These are phyloP conservation scores for Rhadinocentrus ornatus DNA, from an alignment of 2,797 vertebrate species.

Conservation along the genomic window DNA sequence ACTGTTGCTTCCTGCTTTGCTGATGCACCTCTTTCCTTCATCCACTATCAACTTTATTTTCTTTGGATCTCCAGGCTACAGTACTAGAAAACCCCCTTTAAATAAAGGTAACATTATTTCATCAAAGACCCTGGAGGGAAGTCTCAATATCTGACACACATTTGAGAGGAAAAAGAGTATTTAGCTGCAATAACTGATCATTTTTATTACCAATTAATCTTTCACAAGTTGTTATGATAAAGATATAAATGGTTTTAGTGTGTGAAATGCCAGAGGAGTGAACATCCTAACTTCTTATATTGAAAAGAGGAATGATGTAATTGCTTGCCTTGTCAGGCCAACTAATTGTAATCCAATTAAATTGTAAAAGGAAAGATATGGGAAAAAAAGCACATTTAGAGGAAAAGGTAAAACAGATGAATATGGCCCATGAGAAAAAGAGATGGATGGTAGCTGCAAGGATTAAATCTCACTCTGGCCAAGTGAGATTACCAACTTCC, in stretches of 20 bases:
- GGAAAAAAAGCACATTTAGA: background rate
- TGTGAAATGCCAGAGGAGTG: background rate
- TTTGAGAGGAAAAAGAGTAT: background rate
- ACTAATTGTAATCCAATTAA: background rate
- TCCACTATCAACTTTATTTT: conserved; percentile 25
- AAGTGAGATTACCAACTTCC: conserved; percentile 70
- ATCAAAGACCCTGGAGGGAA: conserved; percentile 34
- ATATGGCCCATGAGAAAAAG: conserved; percentile 30
- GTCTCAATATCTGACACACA: background rate
- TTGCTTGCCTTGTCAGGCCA: background rate
- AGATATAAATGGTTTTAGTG: background rate
- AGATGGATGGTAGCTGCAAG: conserved; percentile 50
- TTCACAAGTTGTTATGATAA: background rate
- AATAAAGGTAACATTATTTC: conserved; percentile 28
- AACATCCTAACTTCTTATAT: background rate
- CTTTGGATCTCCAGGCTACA: conserved; percentile 40
- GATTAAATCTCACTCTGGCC: conserved; percentile 73
- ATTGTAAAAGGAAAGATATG: background rate
- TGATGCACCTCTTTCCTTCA: conserved; percentile 26
- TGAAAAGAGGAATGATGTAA: background rate
- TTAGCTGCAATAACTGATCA: background rate
- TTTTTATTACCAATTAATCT: conserved; percentile 10
- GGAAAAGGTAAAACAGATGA: conserved; percentile 25
- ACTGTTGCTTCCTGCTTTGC: conserved; percentile 30
- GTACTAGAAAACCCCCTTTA: conserved; percentile 24